Evolutionary conservation across 2,113 vertebrate species (phyloP).

Genomic region (Regulus satrapa): DNA sequence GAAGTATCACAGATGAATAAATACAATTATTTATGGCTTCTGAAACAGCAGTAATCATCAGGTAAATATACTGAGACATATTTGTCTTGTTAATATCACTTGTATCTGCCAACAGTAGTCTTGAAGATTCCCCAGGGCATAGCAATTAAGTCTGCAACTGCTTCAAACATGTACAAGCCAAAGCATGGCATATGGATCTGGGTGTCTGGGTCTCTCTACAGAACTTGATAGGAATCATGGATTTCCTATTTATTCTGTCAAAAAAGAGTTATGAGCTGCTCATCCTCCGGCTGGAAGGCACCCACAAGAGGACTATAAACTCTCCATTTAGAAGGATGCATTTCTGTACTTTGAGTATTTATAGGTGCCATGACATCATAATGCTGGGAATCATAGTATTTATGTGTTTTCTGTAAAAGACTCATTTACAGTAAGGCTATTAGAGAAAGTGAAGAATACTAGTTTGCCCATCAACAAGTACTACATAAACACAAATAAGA

Average conservation of each 20-base stretch:
- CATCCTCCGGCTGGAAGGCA: slow-evolving; percentile 53
- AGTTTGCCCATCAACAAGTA: background rate
- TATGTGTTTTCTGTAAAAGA: slow-evolving; percentile 67
- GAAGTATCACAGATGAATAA: background rate
- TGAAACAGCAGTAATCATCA: slow-evolving; percentile 47
- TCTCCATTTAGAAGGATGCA: slow-evolving; percentile 61
- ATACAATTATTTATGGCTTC: slow-evolving; percentile 37
- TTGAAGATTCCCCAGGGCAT: slow-evolving; percentile 2
- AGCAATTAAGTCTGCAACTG: slow-evolving; percentile 13
- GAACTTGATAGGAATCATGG: slow-evolving; percentile 32
- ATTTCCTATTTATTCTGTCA: slow-evolving; percentile 63
- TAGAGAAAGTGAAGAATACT: slow-evolving; percentile 44
- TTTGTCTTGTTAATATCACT: slow-evolving; percentile 58
- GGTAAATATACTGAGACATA: slow-evolving; percentile 21
- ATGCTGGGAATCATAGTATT: slow-evolving; percentile 69
- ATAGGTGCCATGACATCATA: slow-evolving; percentile 72
- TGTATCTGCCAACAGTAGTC: slow-evolving; percentile 32
- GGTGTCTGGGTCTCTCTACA: background rate
- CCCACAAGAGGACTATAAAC: slow-evolving; percentile 64
- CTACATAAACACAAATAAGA: background rate
- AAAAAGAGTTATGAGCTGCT: slow-evolving; percentile 52
- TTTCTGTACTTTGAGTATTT: slow-evolving; percentile 64
- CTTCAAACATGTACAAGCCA: background rate
- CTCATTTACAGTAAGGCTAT: slow-evolving; percentile 66
- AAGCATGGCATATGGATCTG: slow-evolving; percentile 2